Evolutionary conservation across 2,797 vertebrate genomes (phyloP), one percentile per base, ranked within the genome.

Genomic region (Peromyscus nudipes): DNA sequence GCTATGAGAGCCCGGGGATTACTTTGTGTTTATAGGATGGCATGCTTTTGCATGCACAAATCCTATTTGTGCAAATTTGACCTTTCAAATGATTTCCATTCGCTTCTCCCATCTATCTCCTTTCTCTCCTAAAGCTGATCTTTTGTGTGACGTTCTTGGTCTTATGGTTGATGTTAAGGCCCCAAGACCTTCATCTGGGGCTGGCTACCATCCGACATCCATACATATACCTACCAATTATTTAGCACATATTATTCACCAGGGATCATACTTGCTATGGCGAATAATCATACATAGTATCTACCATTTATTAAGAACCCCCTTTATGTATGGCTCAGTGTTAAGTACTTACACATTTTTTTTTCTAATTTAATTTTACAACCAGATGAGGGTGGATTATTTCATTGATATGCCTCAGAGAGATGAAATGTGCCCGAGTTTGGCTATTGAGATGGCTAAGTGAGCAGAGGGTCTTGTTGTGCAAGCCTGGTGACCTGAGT

Each of bases 31-130:
- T 98, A 94, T 95, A 96, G 94, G 97, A 97, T 92, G 69, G 95
- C 91, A 77, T 94, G 37, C 87, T 97, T 95, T 95, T 96, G 95
- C 95, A 98, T 98, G 96, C 95, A 94, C 96, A 98, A 98, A 96
- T 97, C 97, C 95, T 91, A 71, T 96, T 98, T 98, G 97, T 98
- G 97, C 97, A 98, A 96, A 98, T 97, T 7, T 98, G 98, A 98
- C 98, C 98, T 98, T 98, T 97, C 95, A 96, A 96, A 86, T 97
- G 96, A 96, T 97, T 96, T 85, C 81, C 75, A 25, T 93, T 95
- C n/a, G 65, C 85, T 7, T 65, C 85, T 94, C 62, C 64, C 64
- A 69, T 89, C 37, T 73, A 31, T 92, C 29, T 77, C 64, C 43
- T 76, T 29, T 79, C 31, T 75, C 25, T 89, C 94, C 82, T 82